Percentiles rank a stretch among this genome's conserved stretches.
These are phyloP conservation scores for Climacteris rufus DNA, from an alignment of 2,113 vertebrate species.

Conservation along the genomic window DNA sequence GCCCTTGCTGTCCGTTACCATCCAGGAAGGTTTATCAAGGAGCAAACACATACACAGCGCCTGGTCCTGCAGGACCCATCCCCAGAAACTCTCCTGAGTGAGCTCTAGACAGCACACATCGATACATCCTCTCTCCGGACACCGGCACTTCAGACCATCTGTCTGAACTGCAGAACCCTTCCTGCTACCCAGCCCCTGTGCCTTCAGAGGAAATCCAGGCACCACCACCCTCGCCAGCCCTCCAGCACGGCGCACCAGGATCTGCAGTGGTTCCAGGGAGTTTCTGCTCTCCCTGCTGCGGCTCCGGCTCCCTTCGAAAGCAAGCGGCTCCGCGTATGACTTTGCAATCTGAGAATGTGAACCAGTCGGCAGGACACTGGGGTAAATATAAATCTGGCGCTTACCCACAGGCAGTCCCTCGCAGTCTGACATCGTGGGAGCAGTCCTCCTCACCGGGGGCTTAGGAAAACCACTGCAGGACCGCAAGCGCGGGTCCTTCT, in stretches of 20 bases:
- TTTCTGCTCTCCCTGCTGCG: neutral
- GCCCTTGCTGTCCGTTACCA: neutral
- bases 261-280: neutral
- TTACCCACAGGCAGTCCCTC: constrained; percentile 91
- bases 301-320: neutral
- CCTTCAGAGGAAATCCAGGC: neutral
- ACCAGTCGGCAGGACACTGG: neutral
- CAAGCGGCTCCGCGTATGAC: neutral
- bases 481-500: neutral
- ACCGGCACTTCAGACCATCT: neutral
- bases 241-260: neutral
- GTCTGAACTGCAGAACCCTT: neutral
- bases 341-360: constrained; percentile 65
- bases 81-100: neutral
- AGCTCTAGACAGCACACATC: neutral
- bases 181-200: neutral
- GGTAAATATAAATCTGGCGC: constrained; percentile 82
- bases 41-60: neutral
- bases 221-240: neutral
- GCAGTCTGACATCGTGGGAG: constrained; percentile 89
- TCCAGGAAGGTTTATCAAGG: neutral
- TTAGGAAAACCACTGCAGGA: constrained; percentile 38
- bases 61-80: neutral
- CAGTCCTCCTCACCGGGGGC: constrained; percentile 43
- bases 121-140: neutral